Base-by-base conservation (phyloP, 2,888 invertebrate genomes). In the Zygaena filipendulae region DNA sequence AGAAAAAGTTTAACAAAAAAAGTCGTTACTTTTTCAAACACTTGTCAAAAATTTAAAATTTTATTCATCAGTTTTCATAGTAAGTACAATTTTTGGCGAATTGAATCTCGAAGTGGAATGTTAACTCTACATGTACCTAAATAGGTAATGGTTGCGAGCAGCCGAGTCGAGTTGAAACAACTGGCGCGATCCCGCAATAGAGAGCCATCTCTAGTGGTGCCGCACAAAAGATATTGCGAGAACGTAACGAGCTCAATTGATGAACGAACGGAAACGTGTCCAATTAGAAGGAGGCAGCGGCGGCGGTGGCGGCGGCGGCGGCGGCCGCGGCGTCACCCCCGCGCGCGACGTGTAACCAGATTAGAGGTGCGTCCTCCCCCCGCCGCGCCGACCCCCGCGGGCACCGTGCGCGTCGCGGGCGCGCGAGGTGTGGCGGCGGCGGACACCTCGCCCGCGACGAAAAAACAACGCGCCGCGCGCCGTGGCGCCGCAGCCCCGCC, bases 181-280 rank as follows among this genome's bases (percentile, higher is more conserved):
- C 27, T 33, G 32, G 37, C 36, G 38, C 32, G 37, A 34, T 35
- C 39, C 38, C 43, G 44, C 42, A 41, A 47, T 44, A 45, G 56
- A 49, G 47, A 47, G 43, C 45, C 45, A 47, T 47, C 51, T 49
- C 47, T 28, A 30, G 16, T 16, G 16, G 4, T 16, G 16, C 16
- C 45, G 46, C 56, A 66, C 69, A 67, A 66, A 63, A 72, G 70
- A 71, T 63, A 64, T 60, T 55, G 62, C 55, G 55, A 55, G 56
- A 53, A 53, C 64, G 61, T 72, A 77, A 77, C 74, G 70, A 77
- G 74, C 69, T 69, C 75, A 75, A 77, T 75, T 75, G 75, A 74
- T 62, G 75, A 72, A 70, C 52, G 51, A 71, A 72, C 74, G 77
- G 75, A 77, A 77, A 77, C 74, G 72, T 72, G 75, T 71, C 74